Evolutionary conservation across 1,140 invertebrate species (phyloP), one percentile per base, ranked within the genome.

Genomic region (Wasmannia auropunctata): DNA sequence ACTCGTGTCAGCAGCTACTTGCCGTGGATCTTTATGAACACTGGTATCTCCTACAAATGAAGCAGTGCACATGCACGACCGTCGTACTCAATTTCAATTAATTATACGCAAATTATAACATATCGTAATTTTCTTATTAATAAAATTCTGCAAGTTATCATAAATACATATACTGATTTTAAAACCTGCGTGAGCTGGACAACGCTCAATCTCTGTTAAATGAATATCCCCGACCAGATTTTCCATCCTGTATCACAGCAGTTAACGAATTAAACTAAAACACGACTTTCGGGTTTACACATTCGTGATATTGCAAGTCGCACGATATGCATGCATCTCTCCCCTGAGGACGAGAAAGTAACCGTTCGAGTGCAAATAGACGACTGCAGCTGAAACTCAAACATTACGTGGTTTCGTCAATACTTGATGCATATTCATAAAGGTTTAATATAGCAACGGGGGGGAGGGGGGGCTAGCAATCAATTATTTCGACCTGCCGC

Each of bases 1-100:
- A 96, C 96, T 2, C 96, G 97, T 54, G 96, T 98, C 43, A 92
- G 96, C 5, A 94, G 95, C 80, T 97, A 96, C 91, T 94, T 96
- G 34, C 88, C 94, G 58, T 98, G 96, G 96, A 90, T 90, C 69
- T 80, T 74, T 28, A 34, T 19, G 28, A 85, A 87, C 58, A 70
- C 86, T 6, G 86, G 63, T n/a, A 60, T 90, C 56, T 54, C n/a
- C 34, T 76, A 65, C 28, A 37, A 72, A 34, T 81, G 1, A 69
- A 0, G 1, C 25, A 8, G 11, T 25, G 14, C 14, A 14, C 11
- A 3, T 19, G 1, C 6, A 14, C 11, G 14, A 43, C 25, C 8
- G 16, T 58, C n/a, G 37, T 25, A 34, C 8, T 34, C 25, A 43
- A 58, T 43, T n/a, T 28, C 40, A 72, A 72, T 58, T 72, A 58